These are phyloP conservation scores for Saccostrea echinata DNA, from an alignment of 1,140 invertebrate genomes.

Conservation along the genomic window DNA sequence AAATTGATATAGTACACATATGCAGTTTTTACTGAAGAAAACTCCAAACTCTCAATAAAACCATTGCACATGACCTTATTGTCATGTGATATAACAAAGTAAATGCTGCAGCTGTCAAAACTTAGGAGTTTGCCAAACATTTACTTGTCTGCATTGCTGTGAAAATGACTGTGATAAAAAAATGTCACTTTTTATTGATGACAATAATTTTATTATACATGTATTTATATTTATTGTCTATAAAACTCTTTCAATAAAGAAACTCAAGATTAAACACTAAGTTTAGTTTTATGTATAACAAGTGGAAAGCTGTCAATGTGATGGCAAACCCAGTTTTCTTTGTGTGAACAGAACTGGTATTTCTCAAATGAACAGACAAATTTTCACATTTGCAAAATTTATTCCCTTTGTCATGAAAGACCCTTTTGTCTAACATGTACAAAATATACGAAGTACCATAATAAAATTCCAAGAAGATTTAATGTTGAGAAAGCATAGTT, in stretches of 20 bases:
- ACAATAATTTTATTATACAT: conserved; percentile 15
- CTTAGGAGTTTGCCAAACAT: background rate
- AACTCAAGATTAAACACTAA: no score
- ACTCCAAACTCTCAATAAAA: background rate
- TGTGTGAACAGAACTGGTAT: no score
- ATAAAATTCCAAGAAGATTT: no score
- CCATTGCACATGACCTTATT: background rate
- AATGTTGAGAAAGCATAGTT: no score
- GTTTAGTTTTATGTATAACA: no score
- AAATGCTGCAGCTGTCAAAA: background rate
- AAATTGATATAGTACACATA: background rate
- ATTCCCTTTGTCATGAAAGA: no score
- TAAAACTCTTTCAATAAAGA: conserved; percentile 1
- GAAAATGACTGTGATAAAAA: conserved; percentile 13
- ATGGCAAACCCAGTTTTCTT: no score
- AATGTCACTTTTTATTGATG: conserved; percentile 7
- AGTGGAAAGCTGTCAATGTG: no score
- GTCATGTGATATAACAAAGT: background rate
- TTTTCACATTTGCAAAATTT: no score
- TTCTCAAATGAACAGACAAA: no score
- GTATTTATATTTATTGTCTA: conserved; percentile 28
- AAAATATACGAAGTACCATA: no score
- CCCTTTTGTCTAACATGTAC: no score
- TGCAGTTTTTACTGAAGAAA: background rate
- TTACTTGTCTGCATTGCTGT: background rate